These are phyloP conservation scores for Pseudomyrmex sp. DNA, from an alignment of 1,140 invertebrate species.

Conservation along the genomic window DNA sequence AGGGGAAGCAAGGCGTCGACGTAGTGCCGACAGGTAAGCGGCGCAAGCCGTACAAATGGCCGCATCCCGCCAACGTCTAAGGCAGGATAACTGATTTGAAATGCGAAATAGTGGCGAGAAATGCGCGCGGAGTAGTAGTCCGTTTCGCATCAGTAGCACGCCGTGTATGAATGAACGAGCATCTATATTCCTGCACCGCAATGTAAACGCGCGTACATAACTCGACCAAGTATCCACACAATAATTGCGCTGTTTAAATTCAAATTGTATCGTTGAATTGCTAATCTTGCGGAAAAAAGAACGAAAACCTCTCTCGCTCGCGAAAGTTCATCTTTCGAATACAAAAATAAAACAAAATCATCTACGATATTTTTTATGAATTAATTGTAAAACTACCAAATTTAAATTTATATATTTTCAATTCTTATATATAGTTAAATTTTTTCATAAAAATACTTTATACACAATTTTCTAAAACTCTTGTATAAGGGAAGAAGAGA, in stretches of 20 bases:
- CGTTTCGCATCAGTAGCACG: conserved; percentile 33
- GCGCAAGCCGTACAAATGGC: conserved; percentile 56
- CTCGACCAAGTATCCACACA: neutral
- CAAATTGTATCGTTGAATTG: conserved; percentile 37
- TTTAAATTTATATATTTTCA: neutral
- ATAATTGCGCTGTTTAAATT: conserved; percentile 36
- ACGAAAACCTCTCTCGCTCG: neutral
- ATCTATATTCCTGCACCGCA: conserved; percentile 6
- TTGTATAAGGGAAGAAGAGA: neutral
- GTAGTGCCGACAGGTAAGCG: conserved; percentile 23
- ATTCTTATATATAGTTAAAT: neutral
- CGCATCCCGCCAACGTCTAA: conserved; percentile 34
- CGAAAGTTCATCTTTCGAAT: neutral
- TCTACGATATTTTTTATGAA: neutral
- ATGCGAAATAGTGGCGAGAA: conserved; percentile 48
- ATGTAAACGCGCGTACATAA: neutral
- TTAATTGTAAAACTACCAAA: neutral
- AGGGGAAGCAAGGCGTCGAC: conserved; percentile 26
- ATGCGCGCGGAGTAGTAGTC: neutral
- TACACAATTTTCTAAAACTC: neutral
- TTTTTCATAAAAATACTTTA: neutral
- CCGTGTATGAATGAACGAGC: conserved; percentile 28
- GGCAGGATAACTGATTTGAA: conserved; percentile 56
- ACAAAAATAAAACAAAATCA: neutral
- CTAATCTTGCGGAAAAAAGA: neutral